These are phyloP conservation scores for Eidolon dupreanum DNA, from an alignment of 2,797 vertebrate genomes.

Conservation along the genomic window DNA sequence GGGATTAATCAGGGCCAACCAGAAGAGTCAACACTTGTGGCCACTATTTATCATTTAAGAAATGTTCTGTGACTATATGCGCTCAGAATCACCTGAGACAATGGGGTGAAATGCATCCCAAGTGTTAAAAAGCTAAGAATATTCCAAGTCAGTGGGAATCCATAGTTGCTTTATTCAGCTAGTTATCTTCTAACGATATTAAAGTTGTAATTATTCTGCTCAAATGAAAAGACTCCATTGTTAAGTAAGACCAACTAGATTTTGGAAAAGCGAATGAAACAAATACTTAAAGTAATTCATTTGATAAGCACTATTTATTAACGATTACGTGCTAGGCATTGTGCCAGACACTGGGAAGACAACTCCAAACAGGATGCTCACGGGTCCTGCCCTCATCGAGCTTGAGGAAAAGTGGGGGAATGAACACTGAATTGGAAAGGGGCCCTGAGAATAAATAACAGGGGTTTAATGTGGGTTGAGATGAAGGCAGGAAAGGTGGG, in stretches of 20 bases:
- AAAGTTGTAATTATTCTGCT: background rate
- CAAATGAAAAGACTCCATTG: background rate
- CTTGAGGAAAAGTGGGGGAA: background rate
- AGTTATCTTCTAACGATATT: background rate
- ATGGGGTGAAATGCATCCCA: background rate
- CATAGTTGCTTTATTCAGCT: background rate
- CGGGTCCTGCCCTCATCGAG: background rate
- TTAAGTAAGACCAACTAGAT: constrained; percentile 18
- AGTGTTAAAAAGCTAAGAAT: background rate
- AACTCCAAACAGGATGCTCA: background rate
- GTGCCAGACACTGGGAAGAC: background rate
- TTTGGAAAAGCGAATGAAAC: constrained; percentile 4
- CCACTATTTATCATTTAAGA: background rate
- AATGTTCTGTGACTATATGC: background rate
- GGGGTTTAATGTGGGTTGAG: background rate
- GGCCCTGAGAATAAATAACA: background rate
- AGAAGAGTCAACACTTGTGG: background rate
- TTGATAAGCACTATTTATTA: background rate
- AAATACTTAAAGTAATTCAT: background rate
- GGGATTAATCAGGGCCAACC: background rate
- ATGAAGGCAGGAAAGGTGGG: background rate
- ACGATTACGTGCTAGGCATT: background rate
- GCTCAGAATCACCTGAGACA: background rate
- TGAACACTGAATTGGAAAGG: background rate
- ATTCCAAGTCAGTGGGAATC: background rate